Evolutionary conservation across 2,113 vertebrate species (phyloP), one percentile per base, ranked within the genome.

Genomic region (Athene cunicularia): DNA sequence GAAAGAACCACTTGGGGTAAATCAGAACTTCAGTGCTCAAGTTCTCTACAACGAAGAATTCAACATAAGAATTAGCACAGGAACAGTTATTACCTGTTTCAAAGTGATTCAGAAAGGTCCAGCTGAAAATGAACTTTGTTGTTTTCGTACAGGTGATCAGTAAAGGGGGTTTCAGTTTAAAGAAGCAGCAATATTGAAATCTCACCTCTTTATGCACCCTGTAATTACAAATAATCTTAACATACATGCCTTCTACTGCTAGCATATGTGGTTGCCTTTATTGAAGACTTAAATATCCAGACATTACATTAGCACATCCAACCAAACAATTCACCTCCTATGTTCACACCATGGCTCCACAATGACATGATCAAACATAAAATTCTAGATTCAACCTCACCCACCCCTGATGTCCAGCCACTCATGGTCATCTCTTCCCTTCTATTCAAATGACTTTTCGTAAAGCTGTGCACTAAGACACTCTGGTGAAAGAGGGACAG

Each of bases 21-120:
- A 84, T 33, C 89, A 93, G 90, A 97, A 93, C 91, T 88, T 90
- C 97, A 56, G 11, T 80, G 95, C 59, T 94, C 89, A 97, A 96
- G 55, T 73, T 76, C 52, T 95, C 97, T 98, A 97, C 71, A 97
- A 98, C 50, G 86, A 97, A 98, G 96, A 98, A 97, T 96, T 93
- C 91, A 95, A 97, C 41, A 91, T 12, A 93, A 30, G 7, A 91
- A 95, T 96, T 95, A 97, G 88, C 66, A 72, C 14, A 70, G 32
- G 30, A 89, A 88, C 27, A 50, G 17, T 52, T 30, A 37, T 12
- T 26, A 64, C 20, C 37, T 9, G 15, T 64, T 86, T 74, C 52
- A 64, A 80, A 93, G 33, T 22, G 21, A 82, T 74, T 86, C 27
- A 41, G 33, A 67, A 58, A 80, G 13, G 27, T 71, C 19, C 62